Percentiles rank a stretch among this genome's conserved stretches.
Evolutionary conservation across 64 coral and sea anemone species (phyloP).

Genomic region (Anthopleura sola): DNA sequence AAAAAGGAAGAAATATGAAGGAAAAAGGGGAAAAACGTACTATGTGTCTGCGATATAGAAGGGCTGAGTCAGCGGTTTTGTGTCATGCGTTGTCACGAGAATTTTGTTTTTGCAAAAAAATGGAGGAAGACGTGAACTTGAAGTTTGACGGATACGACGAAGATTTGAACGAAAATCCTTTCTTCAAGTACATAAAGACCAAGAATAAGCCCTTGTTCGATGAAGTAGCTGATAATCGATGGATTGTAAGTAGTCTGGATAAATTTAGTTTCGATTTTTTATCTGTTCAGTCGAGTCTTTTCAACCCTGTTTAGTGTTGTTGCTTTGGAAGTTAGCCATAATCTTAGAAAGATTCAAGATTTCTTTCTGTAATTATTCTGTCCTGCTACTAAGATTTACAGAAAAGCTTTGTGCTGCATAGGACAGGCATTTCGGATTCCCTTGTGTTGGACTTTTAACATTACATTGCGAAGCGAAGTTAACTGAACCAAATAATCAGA

Average conservation of each 20-base stretch:
- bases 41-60: not conserved
- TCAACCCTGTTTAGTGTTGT: not conserved
- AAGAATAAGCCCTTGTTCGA: constrained; percentile 87
- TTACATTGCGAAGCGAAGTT: no score
- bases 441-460: no score
- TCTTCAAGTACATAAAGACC: constrained; percentile 93
- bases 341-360: no score
- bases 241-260: constrained; percentile 60
- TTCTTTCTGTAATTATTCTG: no score
- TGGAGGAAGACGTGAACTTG: constrained; percentile 90
- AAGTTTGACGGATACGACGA: constrained; percentile 74
- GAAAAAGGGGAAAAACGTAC: not conserved
- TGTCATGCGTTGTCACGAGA: constrained; percentile 3
- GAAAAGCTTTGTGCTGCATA: not conserved
- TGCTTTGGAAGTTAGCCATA: no score
- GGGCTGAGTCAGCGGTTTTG: not conserved
- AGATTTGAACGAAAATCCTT: constrained; percentile 87
- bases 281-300: not conserved
- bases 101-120: constrained; percentile 20
- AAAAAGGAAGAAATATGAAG: not conserved
- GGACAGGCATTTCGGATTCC: no score
- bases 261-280: not conserved
- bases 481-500: no score
- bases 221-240: constrained; percentile 63
- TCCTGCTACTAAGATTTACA: not conserved